These are phyloP conservation scores for Bradypus variegatus DNA, from an alignment of 2,797 vertebrate species.

Conservation along the genomic window DNA sequence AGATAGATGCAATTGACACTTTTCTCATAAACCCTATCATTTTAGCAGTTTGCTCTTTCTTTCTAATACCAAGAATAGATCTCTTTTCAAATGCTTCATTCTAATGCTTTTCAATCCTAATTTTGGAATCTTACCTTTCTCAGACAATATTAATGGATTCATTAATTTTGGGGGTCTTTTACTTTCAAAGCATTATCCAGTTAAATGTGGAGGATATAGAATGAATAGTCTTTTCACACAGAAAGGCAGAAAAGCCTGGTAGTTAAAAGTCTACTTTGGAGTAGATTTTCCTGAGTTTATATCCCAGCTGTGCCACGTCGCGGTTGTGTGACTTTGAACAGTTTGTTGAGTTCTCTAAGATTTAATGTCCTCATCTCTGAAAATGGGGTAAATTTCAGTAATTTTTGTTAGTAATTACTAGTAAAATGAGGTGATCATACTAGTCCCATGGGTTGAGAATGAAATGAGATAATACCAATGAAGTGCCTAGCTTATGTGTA, in stretches of 20 bases:
- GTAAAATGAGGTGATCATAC: background rate
- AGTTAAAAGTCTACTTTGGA: background rate
- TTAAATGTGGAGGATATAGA: background rate
- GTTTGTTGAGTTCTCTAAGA: background rate
- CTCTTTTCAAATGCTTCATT: background rate
- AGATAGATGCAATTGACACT: background rate
- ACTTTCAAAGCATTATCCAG: background rate
- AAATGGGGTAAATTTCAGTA: background rate
- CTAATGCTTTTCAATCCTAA: background rate
- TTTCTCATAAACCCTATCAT: background rate
- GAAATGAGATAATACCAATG: background rate
- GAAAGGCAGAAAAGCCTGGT: background rate
- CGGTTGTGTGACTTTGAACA: background rate
- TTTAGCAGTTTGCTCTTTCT: background rate
- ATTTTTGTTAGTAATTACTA: background rate
- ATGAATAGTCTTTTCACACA: background rate
- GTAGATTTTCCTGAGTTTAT: background rate
- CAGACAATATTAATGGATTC: background rate
- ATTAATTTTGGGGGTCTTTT: conserved; percentile 10
- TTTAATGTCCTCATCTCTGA: background rate
- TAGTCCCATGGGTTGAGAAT: background rate
- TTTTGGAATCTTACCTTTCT: background rate
- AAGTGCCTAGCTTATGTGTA: background rate
- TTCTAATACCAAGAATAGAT: background rate
- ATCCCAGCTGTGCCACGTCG: background rate